Base-by-base conservation (phyloP, 1,140 invertebrate species). In the Drosophila eugracilis region DNA sequence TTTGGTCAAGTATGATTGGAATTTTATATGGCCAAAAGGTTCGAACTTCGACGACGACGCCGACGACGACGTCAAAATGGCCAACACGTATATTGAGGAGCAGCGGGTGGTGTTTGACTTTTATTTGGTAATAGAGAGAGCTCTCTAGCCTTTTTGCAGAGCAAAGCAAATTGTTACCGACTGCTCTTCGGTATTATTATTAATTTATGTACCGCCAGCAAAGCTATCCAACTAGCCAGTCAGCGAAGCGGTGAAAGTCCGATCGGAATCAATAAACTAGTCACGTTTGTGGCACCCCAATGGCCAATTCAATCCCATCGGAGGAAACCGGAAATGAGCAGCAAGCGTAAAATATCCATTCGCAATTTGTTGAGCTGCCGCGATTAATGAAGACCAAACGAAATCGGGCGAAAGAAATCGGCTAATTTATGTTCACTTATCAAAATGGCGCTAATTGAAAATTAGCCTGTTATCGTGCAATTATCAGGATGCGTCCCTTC, bases 361-460 rank as follows among this genome's bases (percentile, higher is more conserved):
- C 60, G 77, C 83, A 86, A 85, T 81, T 81, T 85, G 81, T 85
- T 84, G n/a, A n/a, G n/a, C n/a, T n/a, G 63, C 30, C 42, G 37
- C 60, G 59, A 63, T 57, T 60, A 70, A 74, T 74, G 70, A 75
- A 63, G 60, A 42, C 37, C 36, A 14, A 45, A 14, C 42, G 42
- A 26, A 41, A n/a, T 41, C 39, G 39, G n/a, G n/a, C 42, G 47
- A 57, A 70, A 78, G 72, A 78, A 79, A 88, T 55, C 74, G 55
- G 65, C 60, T 86, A 86, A 86, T 86, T 86, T 88, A 88, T 86
- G 78, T 78, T 65, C 67, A 75, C 69, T 83, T 81, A 86, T 86
- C 83, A 86, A 86, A 86, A 88, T 78, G 83, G 83, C 83, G 81
- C 81, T 86, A 86, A 86, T 86, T 86, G 83, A 86, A 86, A 86